These are phyloP conservation scores for Strigamia maritima DNA, from an alignment of 2,888 invertebrate genomes.

Conservation along the genomic window DNA sequence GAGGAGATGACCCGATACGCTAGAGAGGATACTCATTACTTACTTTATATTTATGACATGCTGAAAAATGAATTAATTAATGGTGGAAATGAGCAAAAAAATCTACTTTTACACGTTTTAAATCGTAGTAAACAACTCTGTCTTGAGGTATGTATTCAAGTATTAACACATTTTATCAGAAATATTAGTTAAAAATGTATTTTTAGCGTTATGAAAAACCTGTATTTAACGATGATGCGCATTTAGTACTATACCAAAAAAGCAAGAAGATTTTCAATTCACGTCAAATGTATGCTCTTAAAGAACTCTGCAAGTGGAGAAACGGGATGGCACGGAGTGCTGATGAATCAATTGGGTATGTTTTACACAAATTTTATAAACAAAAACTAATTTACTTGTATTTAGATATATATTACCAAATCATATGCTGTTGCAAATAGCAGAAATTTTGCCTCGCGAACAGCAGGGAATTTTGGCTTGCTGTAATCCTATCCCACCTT, in stretches of 20 bases:
- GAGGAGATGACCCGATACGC: conserved; percentile 78
- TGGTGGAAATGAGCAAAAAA: conserved; percentile 61
- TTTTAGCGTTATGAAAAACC: conserved; percentile 76
- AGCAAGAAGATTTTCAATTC: conserved; percentile 78
- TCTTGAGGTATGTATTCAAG: conserved; percentile 57
- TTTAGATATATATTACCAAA: conserved; percentile 85
- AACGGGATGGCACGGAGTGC: conserved; percentile 76
- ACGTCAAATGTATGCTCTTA: conserved; percentile 77
- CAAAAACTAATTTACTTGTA: conserved; percentile 42
- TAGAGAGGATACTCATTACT: conserved; percentile 88
- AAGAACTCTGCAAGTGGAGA: conserved; percentile 80
- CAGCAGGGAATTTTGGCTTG: conserved; percentile 88
- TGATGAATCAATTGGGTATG: conserved; percentile 81
- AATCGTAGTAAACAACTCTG: conserved; percentile 73
- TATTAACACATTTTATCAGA: background rate
- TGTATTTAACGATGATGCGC: conserved; percentile 64
- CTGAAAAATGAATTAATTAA: conserved; percentile 71
- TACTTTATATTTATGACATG: conserved; percentile 81
- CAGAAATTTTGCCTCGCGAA: conserved; percentile 82
- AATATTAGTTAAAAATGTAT: background rate
- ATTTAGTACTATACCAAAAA: conserved; percentile 71
- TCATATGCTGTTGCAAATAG: conserved; percentile 88
- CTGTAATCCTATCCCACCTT: conserved; percentile 87
- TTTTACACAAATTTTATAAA: background rate
- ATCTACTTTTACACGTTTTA: conserved; percentile 68